phyloP scores from a whole-genome alignment of 1,140 invertebrate genomes.

The Adoxophyes honmai region DNA sequence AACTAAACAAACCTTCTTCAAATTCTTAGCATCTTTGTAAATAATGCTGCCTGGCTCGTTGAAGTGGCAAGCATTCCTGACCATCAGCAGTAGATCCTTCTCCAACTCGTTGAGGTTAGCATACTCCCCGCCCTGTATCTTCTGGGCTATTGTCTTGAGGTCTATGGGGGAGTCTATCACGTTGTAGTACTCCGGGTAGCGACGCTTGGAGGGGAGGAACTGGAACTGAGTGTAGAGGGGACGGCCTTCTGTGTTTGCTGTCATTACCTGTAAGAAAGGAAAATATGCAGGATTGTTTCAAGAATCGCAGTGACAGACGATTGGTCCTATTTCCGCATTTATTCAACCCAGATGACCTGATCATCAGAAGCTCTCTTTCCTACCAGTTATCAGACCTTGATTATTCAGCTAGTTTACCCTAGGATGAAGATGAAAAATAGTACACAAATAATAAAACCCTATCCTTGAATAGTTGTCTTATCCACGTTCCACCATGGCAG shows the following conservation, averaged over 20 bases:
- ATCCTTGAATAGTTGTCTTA: no score
- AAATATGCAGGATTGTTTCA: slow-evolving; percentile 3
- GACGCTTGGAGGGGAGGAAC: slow-evolving; percentile 92
- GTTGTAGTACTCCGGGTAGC: slow-evolving; percentile 98
- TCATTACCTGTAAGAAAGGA: slow-evolving; percentile 84
- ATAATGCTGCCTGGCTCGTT: slow-evolving; percentile 98
- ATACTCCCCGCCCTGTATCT: slow-evolving; percentile 92
- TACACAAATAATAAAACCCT: no score
- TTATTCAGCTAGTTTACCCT: no score
- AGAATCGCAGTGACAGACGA: no score
- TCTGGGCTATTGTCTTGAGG: slow-evolving; percentile 93
- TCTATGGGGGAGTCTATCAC: slow-evolving; percentile 98
- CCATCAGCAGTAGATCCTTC: slow-evolving; percentile 93
- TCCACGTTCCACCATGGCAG: no score
- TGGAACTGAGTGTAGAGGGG: slow-evolving; percentile 91
- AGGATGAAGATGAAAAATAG: no score
- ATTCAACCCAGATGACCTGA: no score
- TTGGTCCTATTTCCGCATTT: no score
- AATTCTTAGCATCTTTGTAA: slow-evolving; percentile 95
- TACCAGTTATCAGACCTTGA: no score
- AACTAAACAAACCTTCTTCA: slow-evolving; percentile 90
- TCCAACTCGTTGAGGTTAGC: slow-evolving; percentile 89
- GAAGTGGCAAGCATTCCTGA: slow-evolving; percentile 96
- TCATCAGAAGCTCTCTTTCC: no score
- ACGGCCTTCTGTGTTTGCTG: slow-evolving; percentile 88